Evolutionary conservation across 1,140 invertebrate genomes (phyloP).

Genomic region (Phenacoccus solenopsis): DNA sequence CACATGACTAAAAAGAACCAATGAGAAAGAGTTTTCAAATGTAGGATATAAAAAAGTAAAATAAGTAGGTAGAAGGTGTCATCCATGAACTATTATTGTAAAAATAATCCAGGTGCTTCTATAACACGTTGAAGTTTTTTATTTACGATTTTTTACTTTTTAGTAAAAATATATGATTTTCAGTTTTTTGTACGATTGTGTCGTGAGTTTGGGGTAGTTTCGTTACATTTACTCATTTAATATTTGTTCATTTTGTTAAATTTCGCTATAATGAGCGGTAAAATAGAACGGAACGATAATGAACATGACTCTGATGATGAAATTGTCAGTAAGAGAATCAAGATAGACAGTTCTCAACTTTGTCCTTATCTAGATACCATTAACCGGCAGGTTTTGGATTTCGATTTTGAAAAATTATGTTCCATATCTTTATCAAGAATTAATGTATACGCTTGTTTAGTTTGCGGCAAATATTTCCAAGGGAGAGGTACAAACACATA

Average conservation of each 20-base stretch:
- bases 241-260: too few species aligned
- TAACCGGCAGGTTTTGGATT: conserved; percentile 92
- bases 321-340: conserved; percentile 27
- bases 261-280: too few species aligned
- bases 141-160: too few species aligned
- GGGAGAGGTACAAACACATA: conserved; percentile 93
- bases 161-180: too few species aligned
- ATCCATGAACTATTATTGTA: too few species aligned
- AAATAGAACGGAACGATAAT: background rate
- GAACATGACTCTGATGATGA: background rate
- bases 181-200: too few species aligned
- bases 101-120: too few species aligned
- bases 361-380: conserved; percentile 97
- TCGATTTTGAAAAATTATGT: conserved; percentile 99
- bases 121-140: too few species aligned
- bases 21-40: background rate
- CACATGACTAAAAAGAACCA: background rate
- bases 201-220: too few species aligned
- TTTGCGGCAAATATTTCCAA: conserved; percentile 99
- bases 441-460: conserved; percentile 99
- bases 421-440: conserved; percentile 95
- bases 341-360: conserved; percentile 29
- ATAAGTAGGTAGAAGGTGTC: background rate
- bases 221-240: too few species aligned
- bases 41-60: too few species aligned